Conservation (phyloP, 2,113 vertebrate genomes). For the Paralichthys olivaceus region DNA sequence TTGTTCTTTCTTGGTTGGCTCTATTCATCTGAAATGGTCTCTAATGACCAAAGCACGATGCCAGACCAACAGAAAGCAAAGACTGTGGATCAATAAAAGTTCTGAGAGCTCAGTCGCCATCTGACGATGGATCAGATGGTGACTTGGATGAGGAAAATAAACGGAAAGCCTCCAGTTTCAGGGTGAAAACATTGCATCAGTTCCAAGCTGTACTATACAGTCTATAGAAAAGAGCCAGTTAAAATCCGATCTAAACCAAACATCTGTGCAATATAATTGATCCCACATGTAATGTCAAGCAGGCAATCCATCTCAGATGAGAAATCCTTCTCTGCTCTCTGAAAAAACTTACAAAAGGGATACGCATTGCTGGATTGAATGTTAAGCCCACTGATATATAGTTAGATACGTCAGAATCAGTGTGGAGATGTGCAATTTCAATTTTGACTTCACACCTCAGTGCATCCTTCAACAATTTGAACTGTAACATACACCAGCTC, state of each 20-base stretch:
- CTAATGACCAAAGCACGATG: conserved; percentile 25
- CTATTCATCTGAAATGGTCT: conserved; percentile 23
- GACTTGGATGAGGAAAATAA: conserved; percentile 26
- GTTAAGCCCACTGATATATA: conserved; percentile 17
- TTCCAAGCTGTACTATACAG: conserved; percentile 17
- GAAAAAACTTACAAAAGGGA: conserved; percentile 9
- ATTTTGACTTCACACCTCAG: neutral
- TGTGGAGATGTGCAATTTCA: neutral
- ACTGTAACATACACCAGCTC: neutral
- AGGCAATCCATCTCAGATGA: neutral
- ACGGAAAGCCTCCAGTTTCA: conserved; percentile 36
- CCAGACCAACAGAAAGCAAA: conserved; percentile 26
- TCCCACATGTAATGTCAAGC: conserved; percentile 45
- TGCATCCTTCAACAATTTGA: neutral
- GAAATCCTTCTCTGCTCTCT: conserved; percentile 10
- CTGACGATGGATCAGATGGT: conserved; percentile 33
- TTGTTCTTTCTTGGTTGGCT: conserved; percentile 12
- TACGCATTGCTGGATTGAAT: conserved; percentile 22
- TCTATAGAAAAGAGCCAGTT: conserved; percentile 23
- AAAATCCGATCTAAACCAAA: conserved; percentile 30
- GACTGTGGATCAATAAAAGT: conserved; percentile 42
- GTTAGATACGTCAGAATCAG: neutral
- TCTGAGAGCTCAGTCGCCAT: conserved; percentile 24
- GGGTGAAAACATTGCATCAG: conserved; percentile 18
- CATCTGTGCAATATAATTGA: conserved; percentile 61